Evolutionary conservation across 2,888 invertebrate genomes (phyloP).

Genomic region (Dysmachus trigonus): DNA sequence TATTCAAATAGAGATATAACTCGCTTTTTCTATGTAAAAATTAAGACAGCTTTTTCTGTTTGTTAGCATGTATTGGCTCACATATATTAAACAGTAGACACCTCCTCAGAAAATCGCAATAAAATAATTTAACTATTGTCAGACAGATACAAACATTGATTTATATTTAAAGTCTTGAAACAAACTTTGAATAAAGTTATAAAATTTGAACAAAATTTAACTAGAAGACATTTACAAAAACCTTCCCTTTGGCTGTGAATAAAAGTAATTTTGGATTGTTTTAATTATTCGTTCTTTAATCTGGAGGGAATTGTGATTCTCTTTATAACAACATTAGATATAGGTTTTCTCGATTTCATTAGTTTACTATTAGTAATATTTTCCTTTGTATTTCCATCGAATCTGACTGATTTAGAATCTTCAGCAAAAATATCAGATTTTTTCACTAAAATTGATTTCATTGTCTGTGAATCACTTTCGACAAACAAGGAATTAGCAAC

Average conservation of each 20-base stretch:
- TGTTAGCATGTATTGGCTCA: too few relatives aligned
- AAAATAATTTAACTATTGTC: too few relatives aligned
- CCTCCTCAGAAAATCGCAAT: too few relatives aligned
- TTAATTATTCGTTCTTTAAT: background rate
- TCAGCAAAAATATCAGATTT: conserved; percentile 32
- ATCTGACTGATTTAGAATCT: conserved; percentile 56
- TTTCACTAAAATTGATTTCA: conserved; percentile 35
- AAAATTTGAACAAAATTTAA: background rate
- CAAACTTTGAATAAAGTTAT: background rate
- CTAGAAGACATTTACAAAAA: background rate
- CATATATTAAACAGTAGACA: too few relatives aligned
- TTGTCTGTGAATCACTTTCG: background rate
- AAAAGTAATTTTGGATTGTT: background rate
- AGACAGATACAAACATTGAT: too few relatives aligned
- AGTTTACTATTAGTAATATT: background rate
- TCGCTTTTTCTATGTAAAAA: too few relatives aligned
- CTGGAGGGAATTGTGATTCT: conserved; percentile 56
- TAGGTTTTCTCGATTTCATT: conserved; percentile 47
- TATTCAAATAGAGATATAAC: too few relatives aligned
- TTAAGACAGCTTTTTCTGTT: too few relatives aligned
- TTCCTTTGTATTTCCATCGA: conserved; percentile 50
- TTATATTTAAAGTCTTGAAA: too few relatives aligned
- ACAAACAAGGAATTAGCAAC: background rate
- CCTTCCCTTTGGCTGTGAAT: background rate
- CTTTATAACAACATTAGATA: conserved; percentile 57